A percentile compares a stretch with the other conserved stretches of the same genome.
Conservation (phyloP, 2,113 vertebrate genomes). For the Halichoerus grypus region DNA sequence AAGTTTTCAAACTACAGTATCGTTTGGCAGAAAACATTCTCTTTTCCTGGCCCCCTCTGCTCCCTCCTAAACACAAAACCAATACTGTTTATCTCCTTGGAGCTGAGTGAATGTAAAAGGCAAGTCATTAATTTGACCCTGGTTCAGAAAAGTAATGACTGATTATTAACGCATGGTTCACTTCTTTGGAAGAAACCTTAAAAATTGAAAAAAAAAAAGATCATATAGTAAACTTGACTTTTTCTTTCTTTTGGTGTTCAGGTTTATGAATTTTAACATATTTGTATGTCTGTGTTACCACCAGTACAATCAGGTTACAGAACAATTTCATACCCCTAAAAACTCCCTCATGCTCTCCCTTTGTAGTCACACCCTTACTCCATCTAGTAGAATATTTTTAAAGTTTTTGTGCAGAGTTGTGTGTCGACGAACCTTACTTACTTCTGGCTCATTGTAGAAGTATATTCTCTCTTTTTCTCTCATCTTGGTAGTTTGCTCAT, state of each 20-base stretch:
- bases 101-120: not conserved
- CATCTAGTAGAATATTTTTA: not conserved
- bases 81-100: not conserved
- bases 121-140: not conserved
- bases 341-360: too few species aligned
- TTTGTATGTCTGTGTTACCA: not conserved
- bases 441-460: not conserved
- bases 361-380: not conserved
- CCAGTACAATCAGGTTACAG: not conserved
- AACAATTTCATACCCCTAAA: not conserved
- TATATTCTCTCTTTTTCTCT: not conserved
- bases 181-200: conserved; percentile 42
- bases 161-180: not conserved
- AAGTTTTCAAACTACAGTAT: conserved; percentile 44
- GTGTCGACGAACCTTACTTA: not conserved
- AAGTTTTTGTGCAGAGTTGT: not conserved
- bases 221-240: not conserved
- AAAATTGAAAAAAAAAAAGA: not conserved
- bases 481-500: not conserved
- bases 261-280: not conserved
- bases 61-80: not conserved
- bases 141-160: conserved; percentile 52
- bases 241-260: not conserved
- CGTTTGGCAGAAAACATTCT: conserved; percentile 34
- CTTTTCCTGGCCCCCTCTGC: not conserved